Conservation (phyloP, 1,140 invertebrate species). For the Melanaphis sacchari region DNA sequence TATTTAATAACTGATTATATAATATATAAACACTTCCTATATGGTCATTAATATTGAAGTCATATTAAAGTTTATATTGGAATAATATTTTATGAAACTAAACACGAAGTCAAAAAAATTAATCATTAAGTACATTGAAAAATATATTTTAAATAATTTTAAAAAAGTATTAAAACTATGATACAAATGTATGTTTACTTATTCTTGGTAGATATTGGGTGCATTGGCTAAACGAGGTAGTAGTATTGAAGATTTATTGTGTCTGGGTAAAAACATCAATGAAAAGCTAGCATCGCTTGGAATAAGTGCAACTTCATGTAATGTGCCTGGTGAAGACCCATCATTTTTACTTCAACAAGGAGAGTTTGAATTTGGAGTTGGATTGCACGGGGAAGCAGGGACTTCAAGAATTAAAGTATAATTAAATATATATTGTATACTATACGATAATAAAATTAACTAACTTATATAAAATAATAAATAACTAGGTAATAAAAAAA, state of each 20-base stretch:
- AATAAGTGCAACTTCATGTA: slow-evolving; percentile 74
- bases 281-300: slow-evolving; percentile 76
- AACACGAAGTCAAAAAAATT: not conserved
- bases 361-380: slow-evolving; percentile 83
- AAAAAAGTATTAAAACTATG: slow-evolving; percentile 3
- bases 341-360: slow-evolving; percentile 73
- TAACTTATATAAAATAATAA: not conserved
- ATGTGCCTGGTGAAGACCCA: slow-evolving; percentile 72
- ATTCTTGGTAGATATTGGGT: slow-evolving; percentile 72
- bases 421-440: not conserved
- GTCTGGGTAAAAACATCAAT: slow-evolving; percentile 65
- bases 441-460: not conserved
- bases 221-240: slow-evolving; percentile 73
- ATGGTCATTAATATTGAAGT: not conserved
- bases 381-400: slow-evolving; percentile 88
- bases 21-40: too few species aligned
- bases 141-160: not conserved
- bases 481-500: not conserved
- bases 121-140: not conserved
- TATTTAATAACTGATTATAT: too few species aligned
- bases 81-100: not conserved
- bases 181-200: not conserved
- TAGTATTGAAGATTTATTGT: slow-evolving; percentile 67
- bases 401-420: slow-evolving; percentile 72
- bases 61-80: not conserved